These are phyloP conservation scores for Brotula barbata DNA, from an alignment of 2,797 vertebrate species.

Conservation along the genomic window DNA sequence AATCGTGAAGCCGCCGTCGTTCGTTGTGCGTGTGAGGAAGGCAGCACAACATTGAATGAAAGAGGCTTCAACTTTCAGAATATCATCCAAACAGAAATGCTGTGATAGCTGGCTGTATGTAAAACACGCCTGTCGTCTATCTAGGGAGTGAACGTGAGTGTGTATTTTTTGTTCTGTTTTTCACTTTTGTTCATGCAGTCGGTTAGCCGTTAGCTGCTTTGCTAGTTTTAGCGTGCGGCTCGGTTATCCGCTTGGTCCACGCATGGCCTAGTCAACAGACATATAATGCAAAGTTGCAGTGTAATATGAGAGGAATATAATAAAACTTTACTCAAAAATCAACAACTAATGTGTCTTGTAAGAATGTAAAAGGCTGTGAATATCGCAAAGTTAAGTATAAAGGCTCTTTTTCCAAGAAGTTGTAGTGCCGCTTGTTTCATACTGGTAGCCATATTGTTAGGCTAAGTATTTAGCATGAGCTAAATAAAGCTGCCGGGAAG, in stretches of 20 bases:
- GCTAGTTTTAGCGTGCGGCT: constrained; percentile 50
- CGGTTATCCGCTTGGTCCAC: constrained; percentile 27
- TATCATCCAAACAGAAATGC: constrained; percentile 44
- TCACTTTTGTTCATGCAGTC: constrained; percentile 1
- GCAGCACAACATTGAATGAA: constrained; percentile 13
- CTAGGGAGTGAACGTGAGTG: constrained; percentile 46
- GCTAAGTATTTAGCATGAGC: constrained; percentile 14
- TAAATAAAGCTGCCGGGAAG: too few relatives aligned
- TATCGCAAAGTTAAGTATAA: too few relatives aligned
- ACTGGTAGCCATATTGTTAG: constrained; percentile 48
- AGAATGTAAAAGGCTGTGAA: too few relatives aligned
- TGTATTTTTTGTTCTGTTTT: not conserved
- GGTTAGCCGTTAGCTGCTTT: constrained; percentile 11
- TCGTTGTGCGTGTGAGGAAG: constrained; percentile 42
- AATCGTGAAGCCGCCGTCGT: constrained; percentile 64
- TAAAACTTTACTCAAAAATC: too few relatives aligned
- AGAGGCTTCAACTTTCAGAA: constrained; percentile 6
- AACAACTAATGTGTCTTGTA: too few relatives aligned
- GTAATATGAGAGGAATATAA: too few relatives aligned
- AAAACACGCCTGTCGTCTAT: not conserved
- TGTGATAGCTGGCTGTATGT: constrained; percentile 24
- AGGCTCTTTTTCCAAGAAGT: too few relatives aligned
- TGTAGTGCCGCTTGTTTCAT: not conserved
- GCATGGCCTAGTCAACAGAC: constrained; percentile 11
- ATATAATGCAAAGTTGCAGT: not conserved